Percentiles rank a stretch among this genome's conserved stretches.
phyloP scores from a whole-genome alignment of 2,113 vertebrate species.

The Charina bottae region DNA sequence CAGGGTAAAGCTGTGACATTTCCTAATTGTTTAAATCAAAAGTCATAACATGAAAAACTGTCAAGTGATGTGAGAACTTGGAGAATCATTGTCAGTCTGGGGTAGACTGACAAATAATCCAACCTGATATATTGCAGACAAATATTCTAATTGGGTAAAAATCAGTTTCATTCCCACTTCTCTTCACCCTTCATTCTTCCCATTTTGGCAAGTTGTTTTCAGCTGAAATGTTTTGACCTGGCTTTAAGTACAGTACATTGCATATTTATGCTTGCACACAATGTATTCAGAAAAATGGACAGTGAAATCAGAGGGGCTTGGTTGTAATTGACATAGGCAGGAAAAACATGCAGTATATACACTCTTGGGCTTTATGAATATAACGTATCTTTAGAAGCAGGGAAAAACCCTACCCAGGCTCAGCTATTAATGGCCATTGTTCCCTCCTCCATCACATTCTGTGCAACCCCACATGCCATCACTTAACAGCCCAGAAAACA shows the following conservation, averaged over 20 bases:
- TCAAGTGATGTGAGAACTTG: neutral
- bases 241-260: neutral
- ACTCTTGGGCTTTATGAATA: neutral
- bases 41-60: neutral
- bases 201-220: neutral
- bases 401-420: neutral
- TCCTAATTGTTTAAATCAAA: neutral
- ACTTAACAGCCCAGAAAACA: constrained; percentile 5
- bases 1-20: neutral
- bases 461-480: neutral
- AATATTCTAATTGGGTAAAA: neutral
- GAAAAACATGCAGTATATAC: neutral
- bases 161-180: neutral
- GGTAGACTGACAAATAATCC: neutral
- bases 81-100: neutral
- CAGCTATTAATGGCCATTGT: neutral
- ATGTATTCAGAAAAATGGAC: neutral
- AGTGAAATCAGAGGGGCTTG: neutral
- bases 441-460: constrained; percentile 15
- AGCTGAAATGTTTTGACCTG: neutral
- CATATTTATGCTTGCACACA: neutral
- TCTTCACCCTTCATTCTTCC: neutral
- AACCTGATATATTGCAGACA: neutral
- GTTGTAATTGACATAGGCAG: neutral
- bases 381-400: constrained; percentile 15